Conservation (phyloP, 2,888 invertebrate species). For the Molorchus minor region DNA sequence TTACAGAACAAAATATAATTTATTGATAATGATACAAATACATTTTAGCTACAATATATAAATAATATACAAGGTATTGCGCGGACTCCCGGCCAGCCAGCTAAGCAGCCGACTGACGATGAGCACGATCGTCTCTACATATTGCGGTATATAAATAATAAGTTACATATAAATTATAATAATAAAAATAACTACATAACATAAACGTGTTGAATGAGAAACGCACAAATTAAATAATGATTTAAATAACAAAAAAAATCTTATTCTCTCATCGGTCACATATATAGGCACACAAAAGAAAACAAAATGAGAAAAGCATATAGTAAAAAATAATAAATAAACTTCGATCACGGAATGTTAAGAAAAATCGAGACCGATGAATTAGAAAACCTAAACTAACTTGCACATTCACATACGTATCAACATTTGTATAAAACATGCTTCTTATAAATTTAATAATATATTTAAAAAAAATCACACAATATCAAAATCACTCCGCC, state of each 20-base stretch:
- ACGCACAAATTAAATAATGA: constrained; percentile 63
- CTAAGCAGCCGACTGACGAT: constrained; percentile 44
- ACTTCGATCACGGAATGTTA: constrained; percentile 59
- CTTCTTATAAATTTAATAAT: constrained; percentile 56
- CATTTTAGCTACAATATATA: constrained; percentile 61
- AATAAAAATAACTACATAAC: constrained; percentile 64
- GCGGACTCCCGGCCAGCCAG: constrained; percentile 46
- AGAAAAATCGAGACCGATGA: constrained; percentile 61
- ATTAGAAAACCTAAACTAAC: constrained; percentile 54
- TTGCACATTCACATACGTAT: constrained; percentile 58
- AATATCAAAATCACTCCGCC: constrained; percentile 63
- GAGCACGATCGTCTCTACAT: constrained; percentile 61
- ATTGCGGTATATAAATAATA: constrained; percentile 63
- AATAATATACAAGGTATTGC: constrained; percentile 62
- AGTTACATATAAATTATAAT: constrained; percentile 65
- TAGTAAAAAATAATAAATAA: constrained; percentile 58
- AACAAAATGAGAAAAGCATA: constrained; percentile 55
- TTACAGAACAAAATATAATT: constrained; percentile 64
- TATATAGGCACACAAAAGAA: constrained; percentile 49
- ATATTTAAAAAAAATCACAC: constrained; percentile 62
- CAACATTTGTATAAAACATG: constrained; percentile 62
- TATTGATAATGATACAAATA: constrained; percentile 63
- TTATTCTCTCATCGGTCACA: constrained; percentile 61
- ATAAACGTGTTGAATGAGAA: constrained; percentile 63
- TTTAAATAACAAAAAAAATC: constrained; percentile 63